Evolutionary conservation across 2,888 invertebrate genomes (phyloP).

Genomic region (Blastobasis adustella): DNA sequence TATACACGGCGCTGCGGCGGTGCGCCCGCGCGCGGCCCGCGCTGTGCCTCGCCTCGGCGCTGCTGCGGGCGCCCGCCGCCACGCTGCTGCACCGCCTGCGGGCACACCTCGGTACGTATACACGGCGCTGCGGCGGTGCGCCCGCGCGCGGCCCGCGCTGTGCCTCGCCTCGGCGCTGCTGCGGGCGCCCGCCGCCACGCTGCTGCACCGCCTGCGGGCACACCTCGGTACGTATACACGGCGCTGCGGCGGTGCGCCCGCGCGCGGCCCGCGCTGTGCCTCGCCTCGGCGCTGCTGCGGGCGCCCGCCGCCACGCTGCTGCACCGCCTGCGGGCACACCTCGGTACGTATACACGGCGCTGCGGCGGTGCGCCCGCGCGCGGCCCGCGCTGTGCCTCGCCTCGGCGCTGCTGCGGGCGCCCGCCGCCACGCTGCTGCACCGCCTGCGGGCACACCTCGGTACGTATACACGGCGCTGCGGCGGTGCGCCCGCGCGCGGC

Average conservation of each 20-base stretch:
- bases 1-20: too few species aligned
- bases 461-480: constrained; percentile 34
- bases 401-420: constrained; percentile 55
- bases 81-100: too few species aligned
- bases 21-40: too few species aligned
- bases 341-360: constrained; percentile 35
- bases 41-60: too few species aligned
- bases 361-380: constrained; percentile 21
- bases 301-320: constrained; percentile 18
- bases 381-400: constrained; percentile 37
- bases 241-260: constrained; percentile 22
- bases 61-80: too few species aligned
- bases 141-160: constrained; percentile 41
- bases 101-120: too few species aligned
- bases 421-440: constrained; percentile 4
- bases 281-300: constrained; percentile 58
- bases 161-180: constrained; percentile 83
- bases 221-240: constrained; percentile 45
- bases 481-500: constrained; percentile 41
- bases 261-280: constrained; percentile 59
- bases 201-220: constrained; percentile 86
- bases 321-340: constrained; percentile 73
- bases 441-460: constrained; percentile 74
- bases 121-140: constrained; percentile 54
- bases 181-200: constrained; percentile 83